Base-by-base conservation (phyloP, 2,797 vertebrate species). In the Luscinia megarhynchos region DNA sequence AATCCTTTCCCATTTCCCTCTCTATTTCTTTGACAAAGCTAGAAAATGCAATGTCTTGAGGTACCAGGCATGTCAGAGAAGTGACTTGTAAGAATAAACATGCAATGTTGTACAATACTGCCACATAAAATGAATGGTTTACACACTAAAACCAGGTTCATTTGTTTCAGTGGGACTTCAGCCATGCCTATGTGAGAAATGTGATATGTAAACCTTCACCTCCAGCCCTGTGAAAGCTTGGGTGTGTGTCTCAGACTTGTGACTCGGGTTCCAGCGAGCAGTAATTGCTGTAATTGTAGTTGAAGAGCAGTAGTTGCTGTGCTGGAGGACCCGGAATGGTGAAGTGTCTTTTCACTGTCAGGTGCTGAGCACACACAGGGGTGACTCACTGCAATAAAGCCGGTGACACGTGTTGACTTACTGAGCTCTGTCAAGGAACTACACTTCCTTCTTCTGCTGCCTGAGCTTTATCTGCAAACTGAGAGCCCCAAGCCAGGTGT, bases 401-500 rank as follows among this genome's bases (percentile, higher is more conserved):
- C 3, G 2, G 16, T 18, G 30, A 17, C 3, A 0, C 7, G 8
- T 93, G 14, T 88, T 95, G 93, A 55, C 83, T 76, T 75, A 45
- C 0, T 0, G 77, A 86, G 48, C 22, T 82, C 51, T 75, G 18
- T 73, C 84, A 94, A 89, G 96, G 92, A 96, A 51, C 93, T 76
- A 6, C 18, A 30, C 57, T 91, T 96, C 93, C 91, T 90, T 54
- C 84, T 97, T 43, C 74, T 64, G n/a, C 8, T 77, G 63, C 36
- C 81, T 24, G 24, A 84, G 26, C 43, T 84, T 51, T 38, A 38
- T 45, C 74, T 82, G 43, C 74, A 80, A 55, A 68, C n/a, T 79
- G 46, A 66, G 57, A n/a, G 27, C 58, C 38, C 81, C 80, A 83
- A 36, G 45, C 88, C 95, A 95, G 92, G 43, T 92, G 87, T 82